phyloP scores from a whole-genome alignment of 2,888 invertebrate species.

The Liposcelis brunnea region DNA sequence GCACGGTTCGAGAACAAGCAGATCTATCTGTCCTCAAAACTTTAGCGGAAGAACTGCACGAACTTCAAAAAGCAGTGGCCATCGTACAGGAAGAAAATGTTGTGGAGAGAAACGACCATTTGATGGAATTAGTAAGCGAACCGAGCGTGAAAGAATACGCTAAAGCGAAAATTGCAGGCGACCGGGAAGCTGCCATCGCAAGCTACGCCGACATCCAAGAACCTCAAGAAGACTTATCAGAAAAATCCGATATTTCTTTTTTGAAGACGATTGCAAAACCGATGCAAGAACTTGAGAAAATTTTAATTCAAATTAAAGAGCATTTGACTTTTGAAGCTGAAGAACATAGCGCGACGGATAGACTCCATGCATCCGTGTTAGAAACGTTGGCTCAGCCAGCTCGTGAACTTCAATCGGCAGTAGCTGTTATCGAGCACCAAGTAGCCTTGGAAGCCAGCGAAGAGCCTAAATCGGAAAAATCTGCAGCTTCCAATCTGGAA shows the following conservation, averaged over 20 bases:
- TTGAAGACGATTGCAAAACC: slow-evolving; percentile 14
- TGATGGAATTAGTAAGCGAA: slow-evolving; percentile 8
- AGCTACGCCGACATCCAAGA: slow-evolving; percentile 27
- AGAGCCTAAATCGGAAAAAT: slow-evolving; percentile 17
- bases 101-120: slow-evolving; percentile 4
- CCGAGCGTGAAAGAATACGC: neutral
- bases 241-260: slow-evolving; percentile 20
- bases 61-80: slow-evolving; percentile 13
- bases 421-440: slow-evolving; percentile 14
- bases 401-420: slow-evolving; percentile 18
- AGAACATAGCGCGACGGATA: slow-evolving; percentile 5
- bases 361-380: slow-evolving; percentile 14
- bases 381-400: slow-evolving; percentile 20
- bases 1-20: slow-evolving; percentile 14
- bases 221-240: slow-evolving; percentile 27
- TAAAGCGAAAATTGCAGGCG: neutral
- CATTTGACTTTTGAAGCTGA: slow-evolving; percentile 17
- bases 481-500: slow-evolving; percentile 19
- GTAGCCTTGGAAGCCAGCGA: slow-evolving; percentile 6
- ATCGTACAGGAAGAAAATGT: slow-evolving; percentile 10
- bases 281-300: slow-evolving; percentile 20
- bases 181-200: neutral
- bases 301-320: slow-evolving; percentile 20
- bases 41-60: slow-evolving; percentile 13
- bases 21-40: slow-evolving; percentile 16